A percentile compares a stretch with the other conserved stretches of the same genome.
Conservation (phyloP, 2,797 vertebrate species). For the Adelosebastes latens region DNA sequence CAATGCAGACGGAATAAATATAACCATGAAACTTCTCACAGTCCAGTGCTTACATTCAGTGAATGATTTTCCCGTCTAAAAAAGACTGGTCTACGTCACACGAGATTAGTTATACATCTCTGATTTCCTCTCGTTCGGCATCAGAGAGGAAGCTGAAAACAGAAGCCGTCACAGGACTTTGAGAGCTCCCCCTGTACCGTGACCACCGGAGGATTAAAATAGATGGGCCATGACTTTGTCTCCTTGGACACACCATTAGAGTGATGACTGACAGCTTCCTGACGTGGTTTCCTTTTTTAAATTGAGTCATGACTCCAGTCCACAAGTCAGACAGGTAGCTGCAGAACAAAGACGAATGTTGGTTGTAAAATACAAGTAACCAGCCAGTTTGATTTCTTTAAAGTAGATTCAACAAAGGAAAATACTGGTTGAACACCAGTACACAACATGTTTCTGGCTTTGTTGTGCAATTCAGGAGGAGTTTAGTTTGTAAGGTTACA, state of each 20-base stretch:
- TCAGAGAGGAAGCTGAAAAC: slow-evolving; percentile 46
- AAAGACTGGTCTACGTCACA: slow-evolving; percentile 1
- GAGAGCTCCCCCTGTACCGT: slow-evolving; percentile 20
- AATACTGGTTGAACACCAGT: background rate
- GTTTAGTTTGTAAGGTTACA: background rate
- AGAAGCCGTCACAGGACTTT: slow-evolving; percentile 45
- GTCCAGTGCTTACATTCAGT: background rate
- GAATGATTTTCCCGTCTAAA: background rate
- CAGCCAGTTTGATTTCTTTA: background rate
- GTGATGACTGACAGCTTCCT: slow-evolving; percentile 68
- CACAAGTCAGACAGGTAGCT: slow-evolving; percentile 18
- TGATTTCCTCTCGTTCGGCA: slow-evolving; percentile 35
- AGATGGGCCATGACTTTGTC: slow-evolving; percentile 68
- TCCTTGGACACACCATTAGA: slow-evolving; percentile 58
- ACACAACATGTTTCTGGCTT: background rate
- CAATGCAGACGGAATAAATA: background rate
- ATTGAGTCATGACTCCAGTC: slow-evolving; percentile 35
- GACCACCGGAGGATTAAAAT: slow-evolving; percentile 70
- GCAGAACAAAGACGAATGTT: slow-evolving; percentile 4
- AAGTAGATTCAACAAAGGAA: background rate
- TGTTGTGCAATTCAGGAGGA: background rate
- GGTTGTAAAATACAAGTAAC: background rate
- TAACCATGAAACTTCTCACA: background rate
- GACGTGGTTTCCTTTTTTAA: slow-evolving; percentile 55
- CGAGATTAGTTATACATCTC: slow-evolving; percentile 24